Evolutionary conservation across 2,888 invertebrate genomes (phyloP), one percentile per base, ranked within the genome.

Genomic region (Philereme vetulata): DNA sequence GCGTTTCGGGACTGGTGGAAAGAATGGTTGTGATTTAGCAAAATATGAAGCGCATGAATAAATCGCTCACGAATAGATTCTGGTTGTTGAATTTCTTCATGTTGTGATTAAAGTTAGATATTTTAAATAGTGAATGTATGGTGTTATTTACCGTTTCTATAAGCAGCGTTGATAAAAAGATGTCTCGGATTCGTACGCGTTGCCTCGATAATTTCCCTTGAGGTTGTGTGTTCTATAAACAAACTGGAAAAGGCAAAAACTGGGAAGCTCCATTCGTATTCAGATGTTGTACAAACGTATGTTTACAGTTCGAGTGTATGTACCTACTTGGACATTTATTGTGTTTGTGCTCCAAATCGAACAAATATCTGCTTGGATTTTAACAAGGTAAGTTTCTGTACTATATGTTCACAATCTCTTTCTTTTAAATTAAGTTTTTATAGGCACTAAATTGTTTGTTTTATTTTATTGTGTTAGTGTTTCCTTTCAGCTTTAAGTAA

Each of bases 141-240:
- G 76, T 79, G 78, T 71, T 78, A 78, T 76, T 75, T 71, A 70
- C 80, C 72, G 71, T 75, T 78, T 75, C 70, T 74, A 76, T 77
- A 76, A 79, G 74, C 77, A 78, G 77, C 72, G 76, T 76, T 77
- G 75, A 80, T 72, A 66, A 67, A 66, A 78, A 80, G 80, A 82
- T 85, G 78, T 81, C 74, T 70, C 78, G 79, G 67, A 66, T 70
- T 77, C 72, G 76, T 74, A 75, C 75, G 80, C 72, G 76, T 78
- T 81, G 76, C 73, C 76, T 76, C 76, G 77, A 74, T 85, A 82
- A 86, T 88, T 88, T 88, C 85, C 85, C 85, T 72, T 64, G 88
- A 83, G 91, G 89, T 91, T 90, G 90, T 90, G 90, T 88, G 81
- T 84, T 79, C 75, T 81, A 83, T 86, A 86, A 83, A 82, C 75